Conservation (phyloP, 64 coral and sea anemone species). For the Montipora efflorescens region DNA sequence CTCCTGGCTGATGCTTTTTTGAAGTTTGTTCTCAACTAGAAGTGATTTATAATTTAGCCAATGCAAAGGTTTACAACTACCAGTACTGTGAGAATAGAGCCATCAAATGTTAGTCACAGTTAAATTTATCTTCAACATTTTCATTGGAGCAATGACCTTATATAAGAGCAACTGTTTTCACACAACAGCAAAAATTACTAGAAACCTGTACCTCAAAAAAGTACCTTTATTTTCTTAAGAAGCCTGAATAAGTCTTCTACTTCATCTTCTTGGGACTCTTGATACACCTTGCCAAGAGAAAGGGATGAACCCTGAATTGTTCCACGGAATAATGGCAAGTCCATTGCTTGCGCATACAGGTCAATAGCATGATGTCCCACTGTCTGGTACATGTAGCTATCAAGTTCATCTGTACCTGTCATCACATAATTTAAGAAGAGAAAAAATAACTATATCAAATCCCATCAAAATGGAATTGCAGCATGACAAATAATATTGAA, state of each 20-base stretch:
- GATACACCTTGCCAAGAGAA: slow-evolving; percentile 81
- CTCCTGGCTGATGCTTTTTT: too few relatives aligned
- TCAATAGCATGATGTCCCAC: slow-evolving; percentile 95
- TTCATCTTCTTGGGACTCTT: slow-evolving; percentile 83
- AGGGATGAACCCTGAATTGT: slow-evolving; percentile 85
- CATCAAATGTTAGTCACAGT: too few relatives aligned
- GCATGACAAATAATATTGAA: too few relatives aligned
- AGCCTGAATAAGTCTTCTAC: slow-evolving; percentile 96
- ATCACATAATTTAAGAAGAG: neutral
- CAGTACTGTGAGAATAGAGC: too few relatives aligned
- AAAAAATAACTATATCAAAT: too few relatives aligned
- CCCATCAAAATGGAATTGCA: too few relatives aligned
- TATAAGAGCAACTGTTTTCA: neutral
- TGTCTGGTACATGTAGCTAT: slow-evolving; percentile 99
- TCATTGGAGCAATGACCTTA: neutral
- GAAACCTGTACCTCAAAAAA: neutral
- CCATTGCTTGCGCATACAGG: slow-evolving; percentile 96
- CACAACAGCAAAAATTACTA: neutral
- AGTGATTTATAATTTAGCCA: too few relatives aligned
- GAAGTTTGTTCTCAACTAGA: too few relatives aligned
- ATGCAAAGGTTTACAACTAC: too few relatives aligned
- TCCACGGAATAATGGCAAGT: slow-evolving; percentile 78
- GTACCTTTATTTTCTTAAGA: slow-evolving; percentile 84
- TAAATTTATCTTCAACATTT: too few relatives aligned
- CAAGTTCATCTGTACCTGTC: slow-evolving; percentile 81